phyloP scores from a whole-genome alignment of 2,888 invertebrate species.

The Stenchaetothrips biformis region DNA sequence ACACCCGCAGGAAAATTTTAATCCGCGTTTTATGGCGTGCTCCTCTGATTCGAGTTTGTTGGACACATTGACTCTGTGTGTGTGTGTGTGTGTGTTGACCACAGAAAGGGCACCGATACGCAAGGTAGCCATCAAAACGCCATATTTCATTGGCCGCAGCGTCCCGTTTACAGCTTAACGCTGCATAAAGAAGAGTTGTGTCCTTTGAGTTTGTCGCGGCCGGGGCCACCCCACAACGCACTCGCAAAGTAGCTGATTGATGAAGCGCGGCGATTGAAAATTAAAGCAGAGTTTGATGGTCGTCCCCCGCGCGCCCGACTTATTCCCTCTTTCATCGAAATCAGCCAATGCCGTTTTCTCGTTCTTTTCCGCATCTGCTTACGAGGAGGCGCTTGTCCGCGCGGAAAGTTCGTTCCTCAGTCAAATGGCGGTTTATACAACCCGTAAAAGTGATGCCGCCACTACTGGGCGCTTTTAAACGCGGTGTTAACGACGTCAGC shows the following conservation, averaged over 20 bases:
- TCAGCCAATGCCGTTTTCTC: too few species aligned
- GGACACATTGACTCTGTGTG: not conserved
- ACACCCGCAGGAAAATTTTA: not conserved
- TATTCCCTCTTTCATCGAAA: too few species aligned
- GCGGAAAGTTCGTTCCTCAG: too few species aligned
- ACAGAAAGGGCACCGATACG: constrained; percentile 6
- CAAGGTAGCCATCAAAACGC: not conserved
- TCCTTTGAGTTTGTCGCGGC: not conserved
- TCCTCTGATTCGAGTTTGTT: not conserved
- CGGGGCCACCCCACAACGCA: not conserved
- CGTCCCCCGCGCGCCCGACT: too few species aligned
- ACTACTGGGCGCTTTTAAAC: too few species aligned
- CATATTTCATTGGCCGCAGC: not conserved
- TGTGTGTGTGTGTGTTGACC: not conserved
- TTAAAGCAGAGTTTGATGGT: not conserved
- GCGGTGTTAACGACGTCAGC: too few species aligned
- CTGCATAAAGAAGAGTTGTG: constrained; percentile 9
- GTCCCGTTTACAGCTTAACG: constrained; percentile 9
- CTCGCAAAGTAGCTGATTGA: not conserved
- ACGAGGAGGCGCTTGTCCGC: too few species aligned
- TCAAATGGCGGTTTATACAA: too few species aligned
- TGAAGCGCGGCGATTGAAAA: not conserved
- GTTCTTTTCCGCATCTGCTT: too few species aligned
- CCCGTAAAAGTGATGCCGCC: too few species aligned
- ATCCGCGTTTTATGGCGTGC: constrained; percentile 12